Base-by-base conservation (phyloP, 2,888 invertebrate genomes). In the Folsomia candida region DNA sequence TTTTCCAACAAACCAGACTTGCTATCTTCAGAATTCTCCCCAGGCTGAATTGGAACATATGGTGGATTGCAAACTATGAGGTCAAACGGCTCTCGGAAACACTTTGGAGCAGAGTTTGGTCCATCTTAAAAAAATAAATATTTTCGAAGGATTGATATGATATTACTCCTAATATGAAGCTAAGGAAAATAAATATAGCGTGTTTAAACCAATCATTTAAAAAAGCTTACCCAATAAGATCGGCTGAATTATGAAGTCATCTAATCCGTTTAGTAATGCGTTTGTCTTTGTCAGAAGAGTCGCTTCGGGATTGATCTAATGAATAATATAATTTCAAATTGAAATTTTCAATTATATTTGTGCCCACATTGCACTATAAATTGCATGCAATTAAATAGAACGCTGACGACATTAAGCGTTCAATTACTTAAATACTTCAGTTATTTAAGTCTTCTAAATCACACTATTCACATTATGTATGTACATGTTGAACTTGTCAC, bases 21-120 rank as follows among this genome's bases (percentile, higher is more conserved):
- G 14, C 63, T 57, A 65, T 72, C 76, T 66, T 76, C 76, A 22
- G 47, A 11, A 67, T 76, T 74, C 84, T 97, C 96, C 20, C 87
- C 84, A 59, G 88, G 85, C 9, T 89, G 88, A 0, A 97, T 97
- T 0, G 93, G 91, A 54, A 99, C 98, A 86, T 99, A 99, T 0
- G 99, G 99, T 1, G 99, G 98, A 87, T 99, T 99, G 82, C 97
- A 99, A 67, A 99, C 82, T 68, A 99, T 86, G 25, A 99, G 80
- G 86, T 99, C 98, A 80, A 97, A 89, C 24, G 85, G 81, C 62
- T 84, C 82, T 68, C 94, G 85, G 74, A 87, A 84, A 78, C 83
- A 83, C 2, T 86, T 83, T 63, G 93, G 84, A 83, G 91, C 88
- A 86, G 89, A 89, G 86, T 89, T 89, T 6, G 90, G 80, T 18